Evolutionary conservation across 2,797 vertebrate genomes (phyloP).

Genomic region (Hydrocynus forskahlii): DNA sequence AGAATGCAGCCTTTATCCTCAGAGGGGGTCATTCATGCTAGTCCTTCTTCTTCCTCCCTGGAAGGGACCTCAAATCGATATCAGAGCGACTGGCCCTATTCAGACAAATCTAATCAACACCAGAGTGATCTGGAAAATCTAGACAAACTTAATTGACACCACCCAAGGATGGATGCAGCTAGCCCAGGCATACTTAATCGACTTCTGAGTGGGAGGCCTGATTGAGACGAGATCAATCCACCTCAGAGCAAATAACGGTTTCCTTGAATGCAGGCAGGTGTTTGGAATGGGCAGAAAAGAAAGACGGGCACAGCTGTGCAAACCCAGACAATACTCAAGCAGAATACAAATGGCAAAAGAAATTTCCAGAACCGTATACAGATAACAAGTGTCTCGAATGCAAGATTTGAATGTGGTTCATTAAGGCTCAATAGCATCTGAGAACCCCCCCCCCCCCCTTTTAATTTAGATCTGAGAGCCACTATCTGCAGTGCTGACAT

Average conservation of each 20-base stretch:
- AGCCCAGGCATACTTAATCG: conserved; percentile 34
- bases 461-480: conserved; percentile 33
- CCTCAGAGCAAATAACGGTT: neutral
- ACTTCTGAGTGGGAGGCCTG: conserved; percentile 33
- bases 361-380: conserved; percentile 41
- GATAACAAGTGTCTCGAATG: neutral
- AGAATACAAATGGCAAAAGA: conserved; percentile 54
- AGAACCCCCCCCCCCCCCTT: conserved; percentile 7
- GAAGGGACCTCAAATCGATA: conserved; percentile 45
- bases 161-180: conserved; percentile 29
- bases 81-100: conserved; percentile 40
- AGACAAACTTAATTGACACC: conserved; percentile 50
- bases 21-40: conserved; percentile 10
- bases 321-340: conserved; percentile 38
- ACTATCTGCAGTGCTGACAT: conserved; percentile 39
- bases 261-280: neutral
- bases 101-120: conserved; percentile 51
- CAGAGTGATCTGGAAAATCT: conserved; percentile 40
- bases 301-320: conserved; percentile 36
- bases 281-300: neutral
- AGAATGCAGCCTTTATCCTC: conserved; percentile 14
- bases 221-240: conserved; percentile 17
- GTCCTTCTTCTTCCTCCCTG: conserved; percentile 18
- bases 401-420: neutral
- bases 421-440: neutral